Base-by-base conservation (phyloP, 2,797 vertebrate species). In the Perodicticus potto region DNA sequence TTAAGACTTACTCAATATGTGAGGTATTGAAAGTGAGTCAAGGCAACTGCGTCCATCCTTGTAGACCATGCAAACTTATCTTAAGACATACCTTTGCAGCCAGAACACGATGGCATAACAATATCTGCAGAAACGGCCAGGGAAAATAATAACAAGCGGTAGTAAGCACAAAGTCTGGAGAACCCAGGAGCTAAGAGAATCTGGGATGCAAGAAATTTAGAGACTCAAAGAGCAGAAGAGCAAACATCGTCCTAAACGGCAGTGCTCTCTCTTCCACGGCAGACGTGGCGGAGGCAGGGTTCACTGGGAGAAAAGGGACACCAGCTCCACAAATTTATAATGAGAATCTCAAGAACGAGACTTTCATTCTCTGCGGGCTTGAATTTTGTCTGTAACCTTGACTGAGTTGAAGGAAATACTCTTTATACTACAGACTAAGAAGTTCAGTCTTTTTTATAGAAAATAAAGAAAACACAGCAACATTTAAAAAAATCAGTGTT, bases 331-430 rank as follows among this genome's bases (percentile, higher is more conserved):
- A n/a, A 9, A 14, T 3, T 9, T 20, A 6, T 55, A 49, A 57
- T 12, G 57, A 84, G 20, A n/a, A 29, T 23, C 19, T 3, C 0
- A 1, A 45, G 19, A 86, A 34, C 34, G 86, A 53, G 32, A 34
- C 65, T n/a, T 83, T 23, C 37, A 2, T 63, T 83, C 29, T 0
- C 19, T 2, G 3, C 32, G 82, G 19, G 0, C 61, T 82, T 76
- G 22, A 82, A 49, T 76, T 90, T 77, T 57, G 86, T 86, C 74
- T 78, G 17, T 19, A 37, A 40, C 45, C 59, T 67, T 73, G 59
- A 8, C 12, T 16, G 40, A 32, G n/a, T 61, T 89, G 73, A 34
- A 87, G 72, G 70, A 86, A 57, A 32, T 29, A 11, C 12, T 73
- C 34, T 63, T 73, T 55, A 27, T 9, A 14, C 40, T 27, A 14